Evolutionary conservation across 2,113 vertebrate species (phyloP), one percentile per base, ranked within the genome.

Genomic region (Toxotes chatareus): DNA sequence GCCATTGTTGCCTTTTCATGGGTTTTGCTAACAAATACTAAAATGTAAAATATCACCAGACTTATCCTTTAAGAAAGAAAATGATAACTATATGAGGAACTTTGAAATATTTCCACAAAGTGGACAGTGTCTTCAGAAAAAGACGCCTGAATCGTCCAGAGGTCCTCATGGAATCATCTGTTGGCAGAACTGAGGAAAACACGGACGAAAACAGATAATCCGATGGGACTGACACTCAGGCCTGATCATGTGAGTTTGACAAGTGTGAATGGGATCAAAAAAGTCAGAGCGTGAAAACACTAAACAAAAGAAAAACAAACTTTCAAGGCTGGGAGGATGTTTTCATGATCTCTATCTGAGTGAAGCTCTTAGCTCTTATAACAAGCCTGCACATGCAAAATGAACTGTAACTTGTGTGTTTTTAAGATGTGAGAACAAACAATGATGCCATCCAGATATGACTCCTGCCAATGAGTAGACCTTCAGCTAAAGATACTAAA

Each of bases 401-500:
- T 3, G 6, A 21, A 51, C 3, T 51, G 19, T 21, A 51, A 51
- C 19, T n/a, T 19, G 3, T 27, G 27, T 27, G 27, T 27, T 27
- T 27, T 27, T 27, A 27, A 27, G 27, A 27, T 27, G 27, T 27
- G 27, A 32, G 49, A 46, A 23, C 34, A 46, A 57, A 62, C n/a
- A n/a, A 9, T 8, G 27, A n/a, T 27, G 27, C 27, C 27, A 27
- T 27, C 27, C 27, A 27, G 27, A 27, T 36, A 31, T 16, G 32
- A 36, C 4, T n/a, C 12, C 32, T 19, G 67, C 56, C 44, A 42
- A 19, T 12, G 4, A 44, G 9, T 4, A 40, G 12, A 21, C 84
- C 75, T 79, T 74, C 55, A 57, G 13, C 27, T 62, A 34, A 32
- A 73, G 57, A 31, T 19, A 69, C 32, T 31, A 47, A 3, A 69